phyloP scores from a whole-genome alignment of 1,140 invertebrate species.

The Phocides pigmalion region DNA sequence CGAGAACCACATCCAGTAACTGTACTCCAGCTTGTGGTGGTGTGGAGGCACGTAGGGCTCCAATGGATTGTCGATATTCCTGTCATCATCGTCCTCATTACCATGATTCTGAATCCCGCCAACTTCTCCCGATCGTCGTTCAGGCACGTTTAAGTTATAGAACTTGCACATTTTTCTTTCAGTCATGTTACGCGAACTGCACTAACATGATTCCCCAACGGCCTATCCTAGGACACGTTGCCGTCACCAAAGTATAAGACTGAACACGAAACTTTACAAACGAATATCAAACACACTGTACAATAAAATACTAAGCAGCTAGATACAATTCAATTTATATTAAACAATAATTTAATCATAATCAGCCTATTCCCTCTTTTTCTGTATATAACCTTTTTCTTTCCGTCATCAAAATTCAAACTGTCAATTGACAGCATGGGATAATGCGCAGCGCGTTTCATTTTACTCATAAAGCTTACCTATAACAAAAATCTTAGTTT shows the following conservation, averaged over 20 bases:
- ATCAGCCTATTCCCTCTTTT: conserved; percentile 78
- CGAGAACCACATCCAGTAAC: conserved; percentile 96
- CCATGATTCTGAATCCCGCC: conserved; percentile 57
- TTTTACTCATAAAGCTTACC: not conserved
- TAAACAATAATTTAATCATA: conserved; percentile 59
- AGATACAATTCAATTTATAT: conserved; percentile 53
- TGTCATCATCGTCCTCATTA: conserved; percentile 67
- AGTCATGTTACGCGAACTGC: conserved; percentile 77
- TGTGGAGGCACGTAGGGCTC: conserved; percentile 88
- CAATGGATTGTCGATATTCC: conserved; percentile 58
- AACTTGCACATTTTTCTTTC: conserved; percentile 83
- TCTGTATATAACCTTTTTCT: conserved; percentile 82
- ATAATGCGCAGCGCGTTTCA: conserved; percentile 25
- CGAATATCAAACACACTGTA: conserved; percentile 45
- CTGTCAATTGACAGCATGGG: conserved; percentile 73
- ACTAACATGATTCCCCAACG: conserved; percentile 80
- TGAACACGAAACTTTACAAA: conserved; percentile 50
- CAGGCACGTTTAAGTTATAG: conserved; percentile 81
- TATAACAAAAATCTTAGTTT: no score
- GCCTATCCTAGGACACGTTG: conserved; percentile 82
- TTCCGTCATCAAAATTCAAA: conserved; percentile 82
- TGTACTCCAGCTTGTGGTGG: conserved; percentile 95
- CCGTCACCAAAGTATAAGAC: conserved; percentile 54
- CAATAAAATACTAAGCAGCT: conserved; percentile 44
- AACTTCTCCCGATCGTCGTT: conserved; percentile 71